Base-by-base conservation (phyloP, 2,888 invertebrate species). In the Desoria tigrina region DNA sequence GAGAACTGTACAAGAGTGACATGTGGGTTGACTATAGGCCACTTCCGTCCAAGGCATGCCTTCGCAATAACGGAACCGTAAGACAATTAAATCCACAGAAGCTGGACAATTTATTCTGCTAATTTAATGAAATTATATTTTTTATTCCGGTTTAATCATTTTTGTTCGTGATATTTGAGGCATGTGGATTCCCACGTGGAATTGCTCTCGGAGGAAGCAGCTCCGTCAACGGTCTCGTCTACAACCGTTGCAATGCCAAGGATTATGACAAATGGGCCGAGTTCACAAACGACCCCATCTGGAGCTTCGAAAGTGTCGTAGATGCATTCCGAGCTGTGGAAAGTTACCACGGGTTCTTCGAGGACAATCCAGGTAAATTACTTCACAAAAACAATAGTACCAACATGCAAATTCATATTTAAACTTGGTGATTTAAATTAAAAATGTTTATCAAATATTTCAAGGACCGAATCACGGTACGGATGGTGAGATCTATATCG, bases 231-330 rank as follows among this genome's bases (percentile, higher is more conserved):
- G 63, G 63, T 0, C 14, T 65, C 7, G 18, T 73, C 0, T 73
- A 73, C 54, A 69, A 69, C 50, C 65, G 71, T 7, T 69, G 69
- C 55, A 64, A 45, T 7, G 39, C 61, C 6, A 69, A 64, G 18
- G 71, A 71, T 50, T 68, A 65, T 42, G 66, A 68, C 42, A n/a
- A 9, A 0, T 71, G 69, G 71, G 66, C 62, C 18, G 58, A 61
- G 14, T 69, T 69, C 23, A 66, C 71, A 9, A 59, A 54, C 9
- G 69, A 71, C 45, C n/a, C 51, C 1, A 42, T 45, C 18, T 71
- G 68, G 71, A 42, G 32, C 0, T 70, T 64, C 58, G 37, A 18
- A 50, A 67, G 62, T 24, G 16, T 70, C 2, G 18, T 49, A 16
- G 53, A 64, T 1, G 61, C 61, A 1, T 70, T 58, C 57, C 64